A percentile compares a stretch with the other conserved stretches of the same genome.
Conservation (phyloP, 92 coral and sea anemone genomes). For the Umimayanthus chanpuru region DNA sequence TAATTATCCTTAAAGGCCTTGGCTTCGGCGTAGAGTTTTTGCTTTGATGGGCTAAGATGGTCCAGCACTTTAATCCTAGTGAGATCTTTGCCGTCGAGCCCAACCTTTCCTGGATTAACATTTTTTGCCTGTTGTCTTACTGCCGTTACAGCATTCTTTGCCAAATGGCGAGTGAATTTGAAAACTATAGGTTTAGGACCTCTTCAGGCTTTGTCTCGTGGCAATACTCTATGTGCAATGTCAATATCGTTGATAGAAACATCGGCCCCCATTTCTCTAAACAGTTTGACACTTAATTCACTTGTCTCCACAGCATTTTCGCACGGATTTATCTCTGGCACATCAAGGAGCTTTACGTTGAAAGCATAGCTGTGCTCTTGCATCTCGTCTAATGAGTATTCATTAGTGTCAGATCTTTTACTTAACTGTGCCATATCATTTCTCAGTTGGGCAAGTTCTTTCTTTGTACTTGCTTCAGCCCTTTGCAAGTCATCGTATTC, state of each 20-base stretch:
- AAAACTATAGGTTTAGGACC: slow-evolving; percentile 18
- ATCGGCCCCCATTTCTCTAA: neutral
- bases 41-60: slow-evolving; percentile 3
- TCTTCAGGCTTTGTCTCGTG: neutral
- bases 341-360: slow-evolving; percentile 1
- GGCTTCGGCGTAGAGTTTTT: neutral
- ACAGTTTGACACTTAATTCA: neutral
- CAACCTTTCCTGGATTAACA: slow-evolving; percentile 3
- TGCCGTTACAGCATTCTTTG: too few relatives aligned
- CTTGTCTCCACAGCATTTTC: neutral
- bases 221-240: neutral
- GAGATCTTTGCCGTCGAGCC: slow-evolving; percentile 1
- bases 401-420: neutral
- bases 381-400: neutral
- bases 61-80: slow-evolving; percentile 13
- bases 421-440: neutral
- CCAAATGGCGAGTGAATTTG: slow-evolving; percentile 11
- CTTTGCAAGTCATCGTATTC: neutral
- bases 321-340: neutral
- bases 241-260: too few relatives aligned
- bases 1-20: neutral
- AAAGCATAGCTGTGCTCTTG: slow-evolving; percentile 6
- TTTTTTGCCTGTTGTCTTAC: slow-evolving; percentile 4
- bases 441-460: neutral
- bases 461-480: neutral